Percentiles rank a stretch among this genome's conserved stretches.
These are phyloP conservation scores for Sarcophaga variegata DNA, from an alignment of 2,888 invertebrate genomes.

Conservation along the genomic window DNA sequence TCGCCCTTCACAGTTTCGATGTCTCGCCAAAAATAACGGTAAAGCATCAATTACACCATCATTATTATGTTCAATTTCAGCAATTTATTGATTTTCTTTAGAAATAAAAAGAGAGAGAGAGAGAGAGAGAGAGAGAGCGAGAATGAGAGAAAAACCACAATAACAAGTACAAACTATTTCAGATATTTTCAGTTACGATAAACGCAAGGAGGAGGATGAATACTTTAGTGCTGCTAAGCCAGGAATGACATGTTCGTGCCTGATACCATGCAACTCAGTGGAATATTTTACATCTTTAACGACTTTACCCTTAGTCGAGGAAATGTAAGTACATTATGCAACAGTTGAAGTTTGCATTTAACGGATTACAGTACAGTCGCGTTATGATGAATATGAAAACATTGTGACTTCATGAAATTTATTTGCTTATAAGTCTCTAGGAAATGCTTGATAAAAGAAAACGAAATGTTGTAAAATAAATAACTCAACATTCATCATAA, in stretches of 20 bases:
- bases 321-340: conserved; percentile 65
- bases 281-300: conserved; percentile 76
- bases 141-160: background rate
- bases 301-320: conserved; percentile 71
- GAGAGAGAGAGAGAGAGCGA: too few species aligned
- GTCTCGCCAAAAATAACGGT: conserved; percentile 77
- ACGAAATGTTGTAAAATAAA: background rate
- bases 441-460: too few species aligned
- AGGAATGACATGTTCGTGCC: conserved; percentile 79
- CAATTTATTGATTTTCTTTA: conserved; percentile 19
- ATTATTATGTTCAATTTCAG: background rate
- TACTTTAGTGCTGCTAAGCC: conserved; percentile 75
- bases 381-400: background rate
- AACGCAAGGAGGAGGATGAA: conserved; percentile 75
- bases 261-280: conserved; percentile 77
- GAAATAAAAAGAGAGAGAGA: background rate
- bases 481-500: background rate
- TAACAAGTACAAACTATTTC: background rate
- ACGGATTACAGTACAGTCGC: background rate
- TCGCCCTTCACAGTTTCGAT: conserved; percentile 75
- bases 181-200: conserved; percentile 78
- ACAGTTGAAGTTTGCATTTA: background rate
- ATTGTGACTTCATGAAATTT: background rate
- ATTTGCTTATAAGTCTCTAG: too few species aligned
- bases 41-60: background rate